phyloP scores from a whole-genome alignment of 2,888 invertebrate genomes.

The Cryptocheilus praepositus region DNA sequence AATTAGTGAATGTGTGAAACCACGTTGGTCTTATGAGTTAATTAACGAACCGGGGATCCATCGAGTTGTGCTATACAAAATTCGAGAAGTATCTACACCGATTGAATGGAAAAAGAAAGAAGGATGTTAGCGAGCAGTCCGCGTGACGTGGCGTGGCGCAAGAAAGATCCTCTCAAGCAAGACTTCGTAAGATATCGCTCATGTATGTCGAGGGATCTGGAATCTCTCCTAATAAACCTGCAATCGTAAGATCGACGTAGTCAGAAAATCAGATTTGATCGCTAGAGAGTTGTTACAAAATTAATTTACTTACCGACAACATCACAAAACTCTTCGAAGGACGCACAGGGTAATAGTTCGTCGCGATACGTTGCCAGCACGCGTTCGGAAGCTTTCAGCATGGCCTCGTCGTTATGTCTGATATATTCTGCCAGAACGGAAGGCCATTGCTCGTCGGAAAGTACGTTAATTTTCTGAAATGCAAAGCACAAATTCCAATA shows the following conservation, averaged over 20 bases:
- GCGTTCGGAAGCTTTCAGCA: constrained; percentile 91
- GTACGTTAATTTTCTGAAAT: constrained; percentile 81
- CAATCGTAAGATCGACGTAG: constrained; percentile 46
- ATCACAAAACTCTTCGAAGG: constrained; percentile 95
- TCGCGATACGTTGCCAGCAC: constrained; percentile 89
- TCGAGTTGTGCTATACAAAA: neutral
- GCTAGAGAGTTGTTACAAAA: neutral
- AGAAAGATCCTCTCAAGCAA: constrained; percentile 56
- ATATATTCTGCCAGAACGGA: constrained; percentile 93
- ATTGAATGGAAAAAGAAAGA: no score
- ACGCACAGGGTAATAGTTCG: constrained; percentile 92
- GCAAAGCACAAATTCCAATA: neutral
- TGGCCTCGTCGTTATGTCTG: constrained; percentile 93
- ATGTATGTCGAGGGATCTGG: constrained; percentile 81
- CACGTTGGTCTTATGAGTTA: no score
- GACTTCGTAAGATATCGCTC: constrained; percentile 76
- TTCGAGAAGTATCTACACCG: no score
- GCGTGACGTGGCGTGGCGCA: no score
- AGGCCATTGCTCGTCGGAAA: constrained; percentile 90
- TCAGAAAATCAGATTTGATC: neutral
- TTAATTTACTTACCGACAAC: constrained; percentile 82
- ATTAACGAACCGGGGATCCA: neutral
- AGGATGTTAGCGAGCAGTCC: no score
- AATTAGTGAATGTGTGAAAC: no score
- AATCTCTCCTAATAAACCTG: constrained; percentile 82